Conservation (phyloP, 2,797 vertebrate species). For the Amniataba percoides region DNA sequence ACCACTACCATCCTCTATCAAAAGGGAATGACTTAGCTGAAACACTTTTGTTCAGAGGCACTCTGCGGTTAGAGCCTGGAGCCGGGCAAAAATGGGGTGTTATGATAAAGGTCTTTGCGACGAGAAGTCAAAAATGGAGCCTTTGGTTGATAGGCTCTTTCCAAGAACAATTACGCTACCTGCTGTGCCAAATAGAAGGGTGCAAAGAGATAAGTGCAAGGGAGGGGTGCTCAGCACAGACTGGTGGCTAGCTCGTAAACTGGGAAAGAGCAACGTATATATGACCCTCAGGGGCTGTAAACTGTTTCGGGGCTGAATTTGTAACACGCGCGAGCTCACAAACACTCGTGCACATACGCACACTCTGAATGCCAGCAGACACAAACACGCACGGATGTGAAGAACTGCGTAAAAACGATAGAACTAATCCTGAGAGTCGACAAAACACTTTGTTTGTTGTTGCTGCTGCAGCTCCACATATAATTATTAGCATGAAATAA, state of each 20-base stretch:
- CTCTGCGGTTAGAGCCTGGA: slow-evolving; percentile 61
- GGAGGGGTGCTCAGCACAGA: slow-evolving; percentile 52
- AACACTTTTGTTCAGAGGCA: slow-evolving; percentile 70
- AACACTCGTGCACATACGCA: neutral
- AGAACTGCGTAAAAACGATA: slow-evolving; percentile 27
- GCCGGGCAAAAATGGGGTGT: slow-evolving; percentile 58
- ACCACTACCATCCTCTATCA: slow-evolving; percentile 40
- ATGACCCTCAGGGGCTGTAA: slow-evolving; percentile 66
- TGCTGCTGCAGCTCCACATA: slow-evolving; percentile 9
- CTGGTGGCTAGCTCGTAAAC: slow-evolving; percentile 74
- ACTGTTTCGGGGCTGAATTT: slow-evolving; percentile 49
- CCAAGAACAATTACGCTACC: slow-evolving; percentile 75
- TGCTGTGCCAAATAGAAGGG: slow-evolving; percentile 77
- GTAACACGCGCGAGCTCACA: slow-evolving; percentile 33
- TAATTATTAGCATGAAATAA: slow-evolving; percentile 27
- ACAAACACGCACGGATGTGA: neutral
- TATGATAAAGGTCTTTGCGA: slow-evolving; percentile 70
- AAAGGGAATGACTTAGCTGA: slow-evolving; percentile 65
- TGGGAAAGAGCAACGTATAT: slow-evolving; percentile 61
- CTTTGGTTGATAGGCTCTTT: slow-evolving; percentile 66
- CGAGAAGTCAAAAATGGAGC: slow-evolving; percentile 70
- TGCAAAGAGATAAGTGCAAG: slow-evolving; percentile 72
- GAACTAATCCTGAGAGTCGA: slow-evolving; percentile 19
- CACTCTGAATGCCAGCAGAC: neutral
- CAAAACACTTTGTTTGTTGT: slow-evolving; percentile 9